phyloP scores from a whole-genome alignment of 2,888 invertebrate genomes.

The Chorisops tibialis region DNA sequence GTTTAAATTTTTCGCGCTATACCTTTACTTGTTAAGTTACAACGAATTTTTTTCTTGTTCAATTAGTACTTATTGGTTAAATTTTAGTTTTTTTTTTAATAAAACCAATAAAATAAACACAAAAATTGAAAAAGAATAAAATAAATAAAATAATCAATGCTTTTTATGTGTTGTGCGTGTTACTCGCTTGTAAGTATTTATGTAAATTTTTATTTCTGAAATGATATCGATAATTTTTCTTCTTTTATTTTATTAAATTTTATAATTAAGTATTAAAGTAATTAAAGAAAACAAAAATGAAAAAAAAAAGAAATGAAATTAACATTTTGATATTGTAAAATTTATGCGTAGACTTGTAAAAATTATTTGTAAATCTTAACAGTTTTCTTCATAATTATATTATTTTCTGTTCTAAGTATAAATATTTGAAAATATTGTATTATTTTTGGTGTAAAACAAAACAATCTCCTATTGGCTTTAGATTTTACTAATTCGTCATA shows the following conservation, averaged over 20 bases:
- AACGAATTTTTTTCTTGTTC: neutral
- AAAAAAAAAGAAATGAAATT: neutral
- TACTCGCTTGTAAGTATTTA: too few relatives aligned
- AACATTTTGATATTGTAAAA: neutral
- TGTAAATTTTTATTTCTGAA: too few relatives aligned
- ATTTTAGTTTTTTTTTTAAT: neutral
- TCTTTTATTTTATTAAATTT: neutral
- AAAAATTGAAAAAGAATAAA: neutral
- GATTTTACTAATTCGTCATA: too few relatives aligned
- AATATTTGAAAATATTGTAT: too few relatives aligned
- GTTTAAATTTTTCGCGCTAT: neutral
- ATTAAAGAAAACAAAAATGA: neutral
- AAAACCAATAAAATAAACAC: neutral
- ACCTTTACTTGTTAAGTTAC: neutral
- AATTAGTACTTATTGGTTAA: neutral
- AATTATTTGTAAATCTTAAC: conserved; percentile 10
- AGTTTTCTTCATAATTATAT: neutral
- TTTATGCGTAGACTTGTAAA: conserved; percentile 6
- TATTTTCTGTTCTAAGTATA: too few relatives aligned
- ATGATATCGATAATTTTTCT: neutral
- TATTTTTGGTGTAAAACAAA: neutral
- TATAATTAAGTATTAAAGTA: too few relatives aligned
- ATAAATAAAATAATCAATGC: too few relatives aligned
- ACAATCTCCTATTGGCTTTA: too few relatives aligned
- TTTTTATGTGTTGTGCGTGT: too few relatives aligned